Evolutionary conservation across 2,797 vertebrate species (phyloP).

Genomic region (Syncerus caffer): DNA sequence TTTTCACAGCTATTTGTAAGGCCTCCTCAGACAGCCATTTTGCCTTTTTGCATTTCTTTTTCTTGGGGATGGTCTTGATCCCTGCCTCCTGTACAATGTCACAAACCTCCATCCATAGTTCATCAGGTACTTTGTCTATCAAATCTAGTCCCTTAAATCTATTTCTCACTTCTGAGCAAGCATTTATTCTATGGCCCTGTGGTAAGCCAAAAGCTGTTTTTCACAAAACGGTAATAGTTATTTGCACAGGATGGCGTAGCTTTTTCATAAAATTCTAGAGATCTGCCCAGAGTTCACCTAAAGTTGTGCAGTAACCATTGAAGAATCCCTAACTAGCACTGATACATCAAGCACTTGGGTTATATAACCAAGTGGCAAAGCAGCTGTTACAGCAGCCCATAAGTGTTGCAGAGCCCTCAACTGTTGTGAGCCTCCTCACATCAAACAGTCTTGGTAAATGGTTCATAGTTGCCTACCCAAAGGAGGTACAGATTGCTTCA

Average conservation of each 20-base stretch:
- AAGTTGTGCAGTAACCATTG: background rate
- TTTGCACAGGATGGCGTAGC: background rate
- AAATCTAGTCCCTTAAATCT: background rate
- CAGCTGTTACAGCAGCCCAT: background rate
- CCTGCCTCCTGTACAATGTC: background rate
- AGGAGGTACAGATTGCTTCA: background rate
- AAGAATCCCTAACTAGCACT: background rate
- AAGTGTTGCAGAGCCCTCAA: background rate
- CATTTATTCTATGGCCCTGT: background rate
- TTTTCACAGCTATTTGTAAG: background rate
- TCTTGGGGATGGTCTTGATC: background rate
- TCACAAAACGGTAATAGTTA: background rate
- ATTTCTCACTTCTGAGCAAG: background rate
- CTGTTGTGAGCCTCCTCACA: background rate
- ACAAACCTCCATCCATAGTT: background rate
- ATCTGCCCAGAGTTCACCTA: background rate
- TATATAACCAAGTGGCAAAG: background rate
- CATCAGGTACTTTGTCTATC: background rate
- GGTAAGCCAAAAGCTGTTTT: constrained; percentile 22
- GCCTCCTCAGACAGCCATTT: background rate
- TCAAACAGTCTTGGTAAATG: background rate
- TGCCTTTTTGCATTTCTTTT: background rate
- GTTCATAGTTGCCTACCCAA: background rate
- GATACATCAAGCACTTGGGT: background rate
- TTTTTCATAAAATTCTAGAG: background rate